These are phyloP conservation scores for Tetragnatha versicolor DNA, from an alignment of 1,140 invertebrate genomes.

Conservation along the genomic window DNA sequence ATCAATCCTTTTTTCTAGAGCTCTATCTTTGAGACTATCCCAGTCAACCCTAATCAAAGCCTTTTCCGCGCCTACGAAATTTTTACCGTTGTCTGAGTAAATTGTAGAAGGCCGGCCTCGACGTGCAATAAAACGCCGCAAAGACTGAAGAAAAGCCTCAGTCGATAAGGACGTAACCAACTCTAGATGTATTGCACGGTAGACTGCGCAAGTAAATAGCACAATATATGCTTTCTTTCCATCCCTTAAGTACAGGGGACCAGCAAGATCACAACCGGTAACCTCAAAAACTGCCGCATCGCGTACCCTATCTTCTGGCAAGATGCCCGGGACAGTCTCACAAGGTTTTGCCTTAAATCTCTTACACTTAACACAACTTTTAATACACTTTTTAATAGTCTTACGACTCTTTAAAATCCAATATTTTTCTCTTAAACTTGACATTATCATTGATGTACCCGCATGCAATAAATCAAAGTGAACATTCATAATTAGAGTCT, in stretches of 20 bases:
- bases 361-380: slow-evolving; percentile 17
- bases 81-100: no score
- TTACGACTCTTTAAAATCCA: slow-evolving; percentile 44
- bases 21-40: no score
- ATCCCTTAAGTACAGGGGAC: slow-evolving; percentile 59
- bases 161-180: no score
- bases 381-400: slow-evolving; percentile 10
- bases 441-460: slow-evolving; percentile 4
- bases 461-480: slow-evolving; percentile 17
- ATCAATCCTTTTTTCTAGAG: neutral
- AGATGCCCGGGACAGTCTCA: neutral
- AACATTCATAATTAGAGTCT: neutral
- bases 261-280: slow-evolving; percentile 61
- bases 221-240: slow-evolving; percentile 6
- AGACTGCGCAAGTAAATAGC: slow-evolving; percentile 52
- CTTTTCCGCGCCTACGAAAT: no score
- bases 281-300: slow-evolving; percentile 60
- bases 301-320: slow-evolving; percentile 59
- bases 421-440: slow-evolving; percentile 26
- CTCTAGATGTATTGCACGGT: slow-evolving; percentile 65
- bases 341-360: neutral
- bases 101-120: no score
- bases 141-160: no score
- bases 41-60: no score
- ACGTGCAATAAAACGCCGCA: no score